Base-by-base conservation (phyloP, 92 coral and sea anemone species). In the Phenganax subtilis region DNA sequence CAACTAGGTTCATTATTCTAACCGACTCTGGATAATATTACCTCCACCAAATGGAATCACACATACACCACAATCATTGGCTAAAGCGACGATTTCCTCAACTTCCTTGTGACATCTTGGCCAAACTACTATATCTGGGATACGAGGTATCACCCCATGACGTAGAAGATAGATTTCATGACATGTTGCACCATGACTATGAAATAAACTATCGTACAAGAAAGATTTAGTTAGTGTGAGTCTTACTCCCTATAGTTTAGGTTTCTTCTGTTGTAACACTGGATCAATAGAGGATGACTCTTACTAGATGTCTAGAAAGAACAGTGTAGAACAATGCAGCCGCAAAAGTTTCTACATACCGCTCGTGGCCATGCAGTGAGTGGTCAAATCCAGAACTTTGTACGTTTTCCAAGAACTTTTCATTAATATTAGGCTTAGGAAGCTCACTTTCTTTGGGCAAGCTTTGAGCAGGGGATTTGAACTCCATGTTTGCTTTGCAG, bases 31-130 rank as follows among this genome's bases (percentile, higher is more conserved):
- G 47, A 1, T 37, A 5, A 1, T 37, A 37, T 37, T 37, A 37
- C 98, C 98, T 16, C 98, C 98, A 20, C 98, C 98, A 86, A 92
- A 94, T 11, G 98, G 98, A 55, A 94, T 94, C 54, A 94, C n/a
- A 86, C 98, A 94, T 65, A 94, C 97, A 67, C 92, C 88, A 85
- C 78, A 89, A 54, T 87, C 84, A 61, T 88, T 89, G 28, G 98
- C 98, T 59, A 85, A 89, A 9, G 66, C 80, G 1, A 94, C 96
- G 8, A 94, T 86, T 57, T 80, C 55, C 83, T 94, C 98, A 12
- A 94, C 98, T 70, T 94, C 98, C 54, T 82, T 87, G 76, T 94
- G 98, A 80, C 88, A 85, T n/a, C 86, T 87, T 57, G 98, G 98
- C 98, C 98, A 94, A 62, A 94, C 74, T 59, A 94, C 98, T 59